Base-by-base conservation (phyloP, 2,888 invertebrate species). In the Pemphredon lugubris region DNA sequence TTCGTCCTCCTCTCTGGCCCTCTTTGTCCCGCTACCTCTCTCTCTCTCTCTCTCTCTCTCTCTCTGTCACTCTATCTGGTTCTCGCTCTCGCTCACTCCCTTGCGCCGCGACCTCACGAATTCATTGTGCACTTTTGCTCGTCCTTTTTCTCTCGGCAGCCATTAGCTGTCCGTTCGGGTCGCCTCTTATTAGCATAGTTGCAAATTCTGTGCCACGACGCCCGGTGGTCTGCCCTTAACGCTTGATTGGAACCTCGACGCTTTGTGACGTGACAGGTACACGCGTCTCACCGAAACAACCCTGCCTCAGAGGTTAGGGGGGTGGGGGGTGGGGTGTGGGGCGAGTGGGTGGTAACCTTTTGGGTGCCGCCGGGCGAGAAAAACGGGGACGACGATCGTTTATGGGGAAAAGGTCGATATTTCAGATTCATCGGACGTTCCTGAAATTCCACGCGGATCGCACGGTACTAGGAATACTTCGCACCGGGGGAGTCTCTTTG, bases 121-220 rank as follows among this genome's bases (percentile, higher is more conserved):
- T 85, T 86, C 80, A 82, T 80, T 85, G 79, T 83, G 78, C 85
- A 78, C 83, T 86, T 80, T 82, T 73, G 78, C 83, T 72, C 82
- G 70, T 79, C 77, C 64, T 76, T 75, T 72, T 71, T 65, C 79
- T 80, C 70, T 70, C 68, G 69, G 71, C 79, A 48, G 65, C 79
- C 76, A 75, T 76, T 73, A 67, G 74, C 69, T 73, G 71, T 78
- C 71, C 82, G 77, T 79, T 80, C 71, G 82, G 73, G 73, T 80
- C 82, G 79, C 78, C 83, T 79, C 81, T 83, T 81, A 83, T 83
- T 82, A 82, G 81, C 79, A 71, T 79, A 79, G 75, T 81, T 81
- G 73, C 79, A 75, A 78, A 80, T 78, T 80, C 80, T 80, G 75
- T 79, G 79, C 80, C 77, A 74, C 77, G 71, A 75, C 77, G 77